Evolutionary conservation across 2,888 invertebrate species (phyloP), one percentile per base, ranked within the genome.

Genomic region (Athetis lepigone): DNA sequence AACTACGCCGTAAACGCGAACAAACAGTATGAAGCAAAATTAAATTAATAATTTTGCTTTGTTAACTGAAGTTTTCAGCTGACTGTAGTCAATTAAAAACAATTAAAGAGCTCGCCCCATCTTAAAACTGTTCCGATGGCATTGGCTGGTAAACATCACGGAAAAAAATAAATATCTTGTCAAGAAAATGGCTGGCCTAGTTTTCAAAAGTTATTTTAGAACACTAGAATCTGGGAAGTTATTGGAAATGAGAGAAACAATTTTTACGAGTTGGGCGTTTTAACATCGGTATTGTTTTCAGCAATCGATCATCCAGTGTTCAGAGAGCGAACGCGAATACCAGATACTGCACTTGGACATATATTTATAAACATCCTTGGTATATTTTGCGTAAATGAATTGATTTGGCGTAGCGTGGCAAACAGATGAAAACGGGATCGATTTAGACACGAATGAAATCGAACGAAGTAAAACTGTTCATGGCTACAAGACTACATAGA

Each of bases 341-440:
- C 49, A 75, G 61, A 70, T 73, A 67, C 40, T 83, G 75, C 78
- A 82, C 70, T 79, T 64, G 58, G 69, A 59, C 47, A 57, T 57
- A 65, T 84, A 85, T 86, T 80, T 78, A 80, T 85, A 83, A 75
- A 79, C 64, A 82, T 75, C 84, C 84, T 86, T 87, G 85, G 81
- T 82, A 79, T 77, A 76, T 79, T 78, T 82, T 69, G 66, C 40
- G 69, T 73, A 68, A 71, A 77, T 68, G 70, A 75, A 65, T 68
- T 71, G 61, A 70, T 76, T 62, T 61, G 33, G 46, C 46, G 54
- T 55, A 46, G 58, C 46, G 49, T 36, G 55, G 65, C 29, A 45
- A 65, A 37, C 45, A 56, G 47, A 70, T 42, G 55, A 60, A 50
- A 42, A 57, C 62, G 54, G 47, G 25, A 58, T 72, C 49, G 45